Evolutionary conservation across 2,888 invertebrate genomes (phyloP).

Genomic region (Taphrorychus bicolor): DNA sequence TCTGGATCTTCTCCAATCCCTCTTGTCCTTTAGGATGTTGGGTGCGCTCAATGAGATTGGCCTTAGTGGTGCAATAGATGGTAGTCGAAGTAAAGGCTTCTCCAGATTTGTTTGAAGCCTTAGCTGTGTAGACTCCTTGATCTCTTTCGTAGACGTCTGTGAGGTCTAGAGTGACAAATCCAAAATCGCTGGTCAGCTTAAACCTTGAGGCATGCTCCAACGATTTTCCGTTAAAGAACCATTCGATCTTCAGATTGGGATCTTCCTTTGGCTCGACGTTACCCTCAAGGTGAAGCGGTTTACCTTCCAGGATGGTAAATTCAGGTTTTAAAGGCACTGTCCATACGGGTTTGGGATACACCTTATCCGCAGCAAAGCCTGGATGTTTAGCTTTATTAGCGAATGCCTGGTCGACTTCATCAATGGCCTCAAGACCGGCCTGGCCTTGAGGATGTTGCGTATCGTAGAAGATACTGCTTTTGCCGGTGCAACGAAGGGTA

Average conservation of each 20-base stretch:
- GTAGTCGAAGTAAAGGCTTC: constrained; percentile 94
- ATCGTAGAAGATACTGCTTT: constrained; percentile 80
- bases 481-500: constrained; percentile 83
- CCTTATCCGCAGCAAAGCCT: constrained; percentile 74
- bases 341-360: constrained; percentile 87
- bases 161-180: constrained; percentile 93
- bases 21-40: constrained; percentile 96
- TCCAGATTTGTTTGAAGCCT: constrained; percentile 86
- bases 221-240: constrained; percentile 92
- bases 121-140: constrained; percentile 92
- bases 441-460: constrained; percentile 96
- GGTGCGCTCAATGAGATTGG: constrained; percentile 83
- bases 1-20: constrained; percentile 89
- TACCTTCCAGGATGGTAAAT: constrained; percentile 81
- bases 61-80: constrained; percentile 82
- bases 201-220: constrained; percentile 88
- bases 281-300: constrained; percentile 90
- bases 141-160: constrained; percentile 92
- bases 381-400: constrained; percentile 75
- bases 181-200: constrained; percentile 94
- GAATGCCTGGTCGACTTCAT: constrained; percentile 86
- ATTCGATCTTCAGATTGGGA: constrained; percentile 88
- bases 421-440: constrained; percentile 87
- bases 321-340: constrained; percentile 81
- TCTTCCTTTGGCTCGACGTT: constrained; percentile 94